phyloP scores from a whole-genome alignment of 2,797 vertebrate genomes.

The Sphaeramia orbicularis region DNA sequence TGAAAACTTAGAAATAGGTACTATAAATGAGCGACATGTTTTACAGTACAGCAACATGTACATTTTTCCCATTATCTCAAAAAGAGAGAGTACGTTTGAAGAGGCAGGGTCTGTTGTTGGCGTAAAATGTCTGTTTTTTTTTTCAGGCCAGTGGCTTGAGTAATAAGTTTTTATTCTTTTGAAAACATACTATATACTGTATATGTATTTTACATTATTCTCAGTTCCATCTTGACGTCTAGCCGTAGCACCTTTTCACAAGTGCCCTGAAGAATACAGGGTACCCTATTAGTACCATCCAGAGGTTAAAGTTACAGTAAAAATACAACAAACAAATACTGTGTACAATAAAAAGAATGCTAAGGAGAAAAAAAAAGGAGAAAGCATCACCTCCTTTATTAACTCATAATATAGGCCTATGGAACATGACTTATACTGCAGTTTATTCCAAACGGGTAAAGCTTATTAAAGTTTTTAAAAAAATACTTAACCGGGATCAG shows the following conservation, averaged over 20 bases:
- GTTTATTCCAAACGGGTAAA: conserved; percentile 77
- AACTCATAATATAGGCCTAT: conserved; percentile 65
- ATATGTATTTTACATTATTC: conserved; percentile 84
- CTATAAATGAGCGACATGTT: conserved; percentile 85
- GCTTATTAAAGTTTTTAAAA: conserved; percentile 68
- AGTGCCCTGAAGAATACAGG: conserved; percentile 80
- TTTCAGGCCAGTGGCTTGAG: conserved; percentile 82
- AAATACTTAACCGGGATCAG: conserved; percentile 52
- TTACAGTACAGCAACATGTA: conserved; percentile 87
- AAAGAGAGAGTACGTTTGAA: conserved; percentile 77
- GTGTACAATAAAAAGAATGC: conserved; percentile 75
- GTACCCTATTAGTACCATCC: conserved; percentile 80
- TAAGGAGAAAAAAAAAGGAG: conserved; percentile 46
- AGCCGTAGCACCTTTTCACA: conserved; percentile 77
- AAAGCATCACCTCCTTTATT: conserved; percentile 58
- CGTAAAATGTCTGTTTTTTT: conserved; percentile 79
- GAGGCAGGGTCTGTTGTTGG: conserved; percentile 86
- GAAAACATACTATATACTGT: conserved; percentile 84
- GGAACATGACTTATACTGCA: conserved; percentile 76
- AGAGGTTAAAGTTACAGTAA: conserved; percentile 81
- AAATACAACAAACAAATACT: conserved; percentile 82
- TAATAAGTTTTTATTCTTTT: conserved; percentile 78
- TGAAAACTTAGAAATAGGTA: conserved; percentile 82
- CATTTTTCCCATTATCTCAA: conserved; percentile 81
- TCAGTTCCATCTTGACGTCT: conserved; percentile 72